Conservation (phyloP, 2,888 invertebrate genomes). For the Microchrysa polita region DNA sequence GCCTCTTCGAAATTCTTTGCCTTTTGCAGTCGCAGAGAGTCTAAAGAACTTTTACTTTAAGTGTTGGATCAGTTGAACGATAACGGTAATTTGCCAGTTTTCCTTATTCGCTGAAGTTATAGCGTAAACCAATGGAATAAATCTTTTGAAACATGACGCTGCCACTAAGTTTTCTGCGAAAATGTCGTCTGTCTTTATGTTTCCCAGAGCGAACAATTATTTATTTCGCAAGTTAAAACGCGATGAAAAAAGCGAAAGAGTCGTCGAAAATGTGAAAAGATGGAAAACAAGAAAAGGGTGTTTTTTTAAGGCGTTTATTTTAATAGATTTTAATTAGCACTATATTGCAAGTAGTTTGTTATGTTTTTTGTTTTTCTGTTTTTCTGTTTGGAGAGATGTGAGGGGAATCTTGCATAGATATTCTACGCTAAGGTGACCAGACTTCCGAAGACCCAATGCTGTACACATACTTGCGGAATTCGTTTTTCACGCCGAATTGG, state of each 20-base stretch:
- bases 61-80: constrained; percentile 8
- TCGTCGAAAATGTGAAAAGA: background rate
- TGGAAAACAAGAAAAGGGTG: constrained; percentile 30
- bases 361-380: constrained; percentile 7
- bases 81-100: constrained; percentile 39
- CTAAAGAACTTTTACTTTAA: constrained; percentile 16
- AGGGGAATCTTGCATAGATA: no score
- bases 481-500: no score
- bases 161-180: background rate
- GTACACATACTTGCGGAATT: no score
- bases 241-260: constrained; percentile 9
- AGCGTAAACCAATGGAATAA: no score
- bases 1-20: no score
- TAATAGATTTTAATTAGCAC: constrained; percentile 31
- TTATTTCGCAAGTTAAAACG: background rate
- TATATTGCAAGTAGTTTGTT: background rate
- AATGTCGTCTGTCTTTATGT: constrained; percentile 24
- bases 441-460: no score
- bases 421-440: no score
- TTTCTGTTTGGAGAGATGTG: no score
- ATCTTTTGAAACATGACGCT: no score
- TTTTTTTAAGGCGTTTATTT: constrained; percentile 23
- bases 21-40: background rate
- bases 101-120: constrained; percentile 13
- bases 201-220: background rate